Evolutionary conservation across 2,113 vertebrate species (phyloP), one percentile per base, ranked within the genome.

Genomic region (Myotis brandtii): DNA sequence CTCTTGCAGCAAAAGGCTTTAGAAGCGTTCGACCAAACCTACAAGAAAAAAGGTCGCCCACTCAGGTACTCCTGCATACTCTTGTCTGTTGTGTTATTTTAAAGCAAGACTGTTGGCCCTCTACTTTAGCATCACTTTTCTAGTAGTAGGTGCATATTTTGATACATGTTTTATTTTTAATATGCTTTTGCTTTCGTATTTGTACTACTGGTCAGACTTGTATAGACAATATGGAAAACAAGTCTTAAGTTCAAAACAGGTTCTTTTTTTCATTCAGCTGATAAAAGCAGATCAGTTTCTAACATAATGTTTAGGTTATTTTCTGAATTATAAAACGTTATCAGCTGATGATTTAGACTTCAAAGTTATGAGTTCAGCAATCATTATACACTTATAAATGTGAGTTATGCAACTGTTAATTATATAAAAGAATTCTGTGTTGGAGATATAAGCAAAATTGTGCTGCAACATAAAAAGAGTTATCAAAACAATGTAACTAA

Each of bases 1-100:
- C 99, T 97, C 99, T 99, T 95, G 99, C 99, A 97, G 99, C 99
- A 97, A 99, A 99, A 99, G 99, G 99, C 62, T 99, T 99, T 97
- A 99, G 99, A 97, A 99, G 99, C 0, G 99, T 99, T 97, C 99
- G 99, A 89, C 99, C 99, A 96, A 99, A 99, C 96, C 98, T 99
- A 1, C 99, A 99, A 97, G 99, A 99, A 93, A 99, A 99, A 98
- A 99, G 98, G 97, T 99, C 99, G 17, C 98, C 99, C 85, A 97
- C 98, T 95, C 99, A 99, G 99, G 99, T 99, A 99, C 98, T 93
- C 85, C 77, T 56, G 59, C 80, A 70, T 46, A 23, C 80, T 69
- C 48, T 5, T 1, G 1, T 0, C 80, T 66, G 7, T 40, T 12
- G 5, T 23, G 25, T 62, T 3, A 21, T 48, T 73, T 82, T 48